Conservation (phyloP, 2,113 vertebrate species). For the Myotis yumanensis region DNA sequence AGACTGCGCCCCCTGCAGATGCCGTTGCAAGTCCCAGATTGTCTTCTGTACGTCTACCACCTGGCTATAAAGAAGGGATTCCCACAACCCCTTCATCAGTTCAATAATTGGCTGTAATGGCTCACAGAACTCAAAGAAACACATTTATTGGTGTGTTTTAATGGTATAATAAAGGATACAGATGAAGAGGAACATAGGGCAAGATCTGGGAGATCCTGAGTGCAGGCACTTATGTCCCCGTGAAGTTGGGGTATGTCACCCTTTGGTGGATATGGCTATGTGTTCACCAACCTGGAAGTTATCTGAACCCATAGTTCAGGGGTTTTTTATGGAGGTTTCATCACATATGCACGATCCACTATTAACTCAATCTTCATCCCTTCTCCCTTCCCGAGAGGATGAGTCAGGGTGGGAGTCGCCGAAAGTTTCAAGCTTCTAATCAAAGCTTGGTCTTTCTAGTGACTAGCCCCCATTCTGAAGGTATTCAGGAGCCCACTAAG, state of each 20-base stretch:
- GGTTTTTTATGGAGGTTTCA: not conserved
- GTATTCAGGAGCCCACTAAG: not conserved
- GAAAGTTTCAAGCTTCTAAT: not conserved
- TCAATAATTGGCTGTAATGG: not conserved
- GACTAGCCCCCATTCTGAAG: not conserved
- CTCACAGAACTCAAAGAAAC: not conserved
- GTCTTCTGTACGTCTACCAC: not conserved
- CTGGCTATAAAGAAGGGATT: not conserved
- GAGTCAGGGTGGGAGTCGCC: not conserved
- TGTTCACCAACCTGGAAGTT: not conserved
- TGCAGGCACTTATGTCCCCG: not conserved
- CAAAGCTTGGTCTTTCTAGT: not conserved
- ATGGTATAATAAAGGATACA: not conserved
- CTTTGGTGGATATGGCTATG: not conserved
- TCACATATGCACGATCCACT: not conserved
- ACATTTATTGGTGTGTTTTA: not conserved
- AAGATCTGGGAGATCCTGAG: not conserved
- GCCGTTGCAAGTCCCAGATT: not conserved
- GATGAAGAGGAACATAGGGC: not conserved
- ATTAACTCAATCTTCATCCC: not conserved
- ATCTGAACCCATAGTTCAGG: not conserved
- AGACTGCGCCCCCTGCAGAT: not conserved
- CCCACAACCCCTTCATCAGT: not conserved
- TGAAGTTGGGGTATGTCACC: not conserved
- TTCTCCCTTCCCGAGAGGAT: not conserved